Percentiles rank a stretch among this genome's conserved stretches.
phyloP scores from a whole-genome alignment of 2,113 vertebrate species.

The Chauna torquata region DNA sequence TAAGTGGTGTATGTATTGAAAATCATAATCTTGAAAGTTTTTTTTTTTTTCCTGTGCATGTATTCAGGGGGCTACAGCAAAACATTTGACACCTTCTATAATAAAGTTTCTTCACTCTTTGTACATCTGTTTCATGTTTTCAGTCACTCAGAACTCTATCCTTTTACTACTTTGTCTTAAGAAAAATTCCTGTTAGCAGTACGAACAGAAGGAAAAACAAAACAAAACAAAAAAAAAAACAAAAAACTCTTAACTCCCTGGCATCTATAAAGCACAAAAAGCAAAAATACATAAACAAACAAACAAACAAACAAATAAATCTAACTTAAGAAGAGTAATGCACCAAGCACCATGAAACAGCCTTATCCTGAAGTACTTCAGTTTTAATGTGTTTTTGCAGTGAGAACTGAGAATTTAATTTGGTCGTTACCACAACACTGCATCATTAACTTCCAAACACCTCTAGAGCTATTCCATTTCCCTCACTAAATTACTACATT shows the following conservation, averaged over 20 bases:
- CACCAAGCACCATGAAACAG: background rate
- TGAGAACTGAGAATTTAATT: constrained; percentile 16
- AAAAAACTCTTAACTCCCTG: background rate
- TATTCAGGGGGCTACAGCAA: background rate
- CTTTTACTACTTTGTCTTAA: background rate
- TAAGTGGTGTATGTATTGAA: too few relatives aligned
- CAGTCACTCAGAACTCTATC: background rate
- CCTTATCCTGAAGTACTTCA: background rate
- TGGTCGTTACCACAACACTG: background rate
- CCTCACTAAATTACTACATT: background rate
- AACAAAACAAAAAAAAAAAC: background rate
- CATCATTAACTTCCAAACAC: constrained; percentile 40
- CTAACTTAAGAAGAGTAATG: background rate
- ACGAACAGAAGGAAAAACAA: background rate
- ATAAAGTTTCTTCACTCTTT: background rate
- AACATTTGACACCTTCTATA: background rate
- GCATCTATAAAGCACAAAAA: background rate
- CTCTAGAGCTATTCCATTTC: constrained; percentile 17
- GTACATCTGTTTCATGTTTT: background rate
- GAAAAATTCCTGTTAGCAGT: background rate
- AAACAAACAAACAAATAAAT: too few relatives aligned
- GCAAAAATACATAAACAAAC: too few relatives aligned
- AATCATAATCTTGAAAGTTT: background rate
- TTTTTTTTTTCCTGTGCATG: background rate
- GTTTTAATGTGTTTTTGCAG: background rate